Evolutionary conservation across 2,797 vertebrate species (phyloP).

Genomic region (Iguana delicatissima): DNA sequence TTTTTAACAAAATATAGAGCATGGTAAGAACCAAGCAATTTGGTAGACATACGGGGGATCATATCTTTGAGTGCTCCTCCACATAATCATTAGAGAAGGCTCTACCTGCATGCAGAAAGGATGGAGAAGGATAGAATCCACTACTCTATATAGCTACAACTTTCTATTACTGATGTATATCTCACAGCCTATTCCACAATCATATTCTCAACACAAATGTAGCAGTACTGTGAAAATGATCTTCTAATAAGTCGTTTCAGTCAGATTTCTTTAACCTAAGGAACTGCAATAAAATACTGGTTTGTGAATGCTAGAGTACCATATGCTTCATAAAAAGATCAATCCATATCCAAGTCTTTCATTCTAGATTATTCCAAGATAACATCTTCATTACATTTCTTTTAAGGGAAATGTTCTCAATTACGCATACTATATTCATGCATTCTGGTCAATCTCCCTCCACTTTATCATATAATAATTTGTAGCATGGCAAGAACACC

Average conservation of each 20-base stretch:
- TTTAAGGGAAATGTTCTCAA: neutral
- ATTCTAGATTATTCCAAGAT: neutral
- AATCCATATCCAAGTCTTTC: neutral
- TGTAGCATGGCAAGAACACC: constrained; percentile 62
- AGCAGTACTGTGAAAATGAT: neutral
- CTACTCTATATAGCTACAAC: neutral
- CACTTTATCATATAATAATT: constrained; percentile 62
- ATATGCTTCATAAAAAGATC: neutral
- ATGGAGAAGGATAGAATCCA: neutral
- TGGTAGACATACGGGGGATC: too few species aligned
- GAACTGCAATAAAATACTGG: neutral
- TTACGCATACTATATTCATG: constrained; percentile 60
- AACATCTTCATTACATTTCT: neutral
- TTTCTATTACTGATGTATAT: neutral
- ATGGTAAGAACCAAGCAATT: neutral
- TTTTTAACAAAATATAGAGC: neutral
- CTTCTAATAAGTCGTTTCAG: neutral
- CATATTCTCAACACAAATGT: neutral
- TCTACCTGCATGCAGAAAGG: neutral
- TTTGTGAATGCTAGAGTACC: neutral
- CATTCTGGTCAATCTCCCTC: constrained; percentile 55
- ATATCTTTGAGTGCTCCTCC: neutral
- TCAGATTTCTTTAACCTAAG: neutral
- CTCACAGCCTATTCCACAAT: neutral
- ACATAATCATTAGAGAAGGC: neutral